Percentiles rank a stretch among this genome's conserved stretches.
phyloP scores from a whole-genome alignment of 2,113 vertebrate species.

The Spilogale gracilis region DNA sequence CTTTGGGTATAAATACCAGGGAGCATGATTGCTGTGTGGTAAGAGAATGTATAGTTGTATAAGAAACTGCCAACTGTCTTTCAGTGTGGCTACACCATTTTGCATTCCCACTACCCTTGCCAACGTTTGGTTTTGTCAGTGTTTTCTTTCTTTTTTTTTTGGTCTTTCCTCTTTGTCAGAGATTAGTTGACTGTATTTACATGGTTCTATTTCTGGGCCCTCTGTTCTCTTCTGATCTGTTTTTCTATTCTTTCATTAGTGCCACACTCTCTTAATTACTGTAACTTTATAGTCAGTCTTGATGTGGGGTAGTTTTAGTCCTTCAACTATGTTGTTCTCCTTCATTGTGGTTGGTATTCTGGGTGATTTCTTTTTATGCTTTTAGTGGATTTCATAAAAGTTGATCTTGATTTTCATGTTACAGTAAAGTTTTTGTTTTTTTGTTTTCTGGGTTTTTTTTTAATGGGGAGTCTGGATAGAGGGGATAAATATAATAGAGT shows the following conservation, averaged over 20 bases:
- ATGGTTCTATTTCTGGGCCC: neutral
- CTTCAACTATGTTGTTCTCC: neutral
- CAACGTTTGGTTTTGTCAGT: neutral
- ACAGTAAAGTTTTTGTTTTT: neutral
- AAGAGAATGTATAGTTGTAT: neutral
- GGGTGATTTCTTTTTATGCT: neutral
- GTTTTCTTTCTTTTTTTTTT: too few relatives aligned
- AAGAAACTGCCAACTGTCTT: neutral
- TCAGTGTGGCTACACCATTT: neutral
- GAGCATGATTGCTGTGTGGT: neutral
- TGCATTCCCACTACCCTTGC: neutral
- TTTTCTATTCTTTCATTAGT: neutral
- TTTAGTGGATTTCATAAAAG: neutral
- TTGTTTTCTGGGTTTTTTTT: neutral
- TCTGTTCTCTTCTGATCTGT: neutral
- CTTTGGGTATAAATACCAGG: neutral
- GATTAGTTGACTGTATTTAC: neutral
- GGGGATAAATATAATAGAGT: neutral
- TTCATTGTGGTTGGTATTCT: neutral
- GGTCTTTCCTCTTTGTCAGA: neutral
- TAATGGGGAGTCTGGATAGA: neutral
- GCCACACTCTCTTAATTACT: neutral
- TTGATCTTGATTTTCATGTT: constrained; percentile 56
- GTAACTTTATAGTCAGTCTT: neutral
- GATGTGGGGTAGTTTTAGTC: neutral